Evolutionary conservation across 2,797 vertebrate species (phyloP), one percentile per base, ranked within the genome.

Genomic region (Rhinophrynus dorsalis): DNA sequence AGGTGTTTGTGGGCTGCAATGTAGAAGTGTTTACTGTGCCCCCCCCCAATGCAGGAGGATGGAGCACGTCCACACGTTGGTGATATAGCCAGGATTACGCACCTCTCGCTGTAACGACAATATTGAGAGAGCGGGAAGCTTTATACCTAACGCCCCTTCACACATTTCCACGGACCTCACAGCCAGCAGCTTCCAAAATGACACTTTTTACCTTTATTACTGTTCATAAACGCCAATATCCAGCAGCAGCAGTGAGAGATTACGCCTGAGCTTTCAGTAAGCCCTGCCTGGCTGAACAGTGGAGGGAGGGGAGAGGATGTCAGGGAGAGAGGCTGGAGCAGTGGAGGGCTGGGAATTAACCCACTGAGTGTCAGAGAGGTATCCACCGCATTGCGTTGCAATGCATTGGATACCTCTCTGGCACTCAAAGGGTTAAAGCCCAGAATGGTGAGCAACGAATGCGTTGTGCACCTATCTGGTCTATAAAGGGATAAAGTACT

Each of bases 201-300:
- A 98, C 95, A 96, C 91, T 96, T 97, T 99, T 98, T 97, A 24
- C 61, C 56, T 58, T 65, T 18, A 98, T 98, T 99, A 97, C 95
- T 95, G 94, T 96, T 99, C 95, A 96, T 98, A 96, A 97, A 97
- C 92, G 94, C 89, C 89, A 86, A 87, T 95, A 94, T 95, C 94
- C 40, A 76, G 84, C 92, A 90, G 91, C 93, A 90, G 86, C 88
- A 73, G 77, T 15, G n/a, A 83, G 92, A 94, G 95, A 97, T 98
- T 96, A 94, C 85, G 81, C 87, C 87, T 98, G 98, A 99, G 96
- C 95, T 93, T 89, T 94, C 93, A 93, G 95, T 96, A 98, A 98
- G 96, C 68, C 94, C 84, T 85, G 80, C 77, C 78, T 77, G 85
- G 81, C 86, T 85, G 86, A 83, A 75, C 78, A 60, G 64, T 74